Evolutionary conservation across 2,888 invertebrate genomes (phyloP).

Genomic region (Dasysyrphus albostriatus): DNA sequence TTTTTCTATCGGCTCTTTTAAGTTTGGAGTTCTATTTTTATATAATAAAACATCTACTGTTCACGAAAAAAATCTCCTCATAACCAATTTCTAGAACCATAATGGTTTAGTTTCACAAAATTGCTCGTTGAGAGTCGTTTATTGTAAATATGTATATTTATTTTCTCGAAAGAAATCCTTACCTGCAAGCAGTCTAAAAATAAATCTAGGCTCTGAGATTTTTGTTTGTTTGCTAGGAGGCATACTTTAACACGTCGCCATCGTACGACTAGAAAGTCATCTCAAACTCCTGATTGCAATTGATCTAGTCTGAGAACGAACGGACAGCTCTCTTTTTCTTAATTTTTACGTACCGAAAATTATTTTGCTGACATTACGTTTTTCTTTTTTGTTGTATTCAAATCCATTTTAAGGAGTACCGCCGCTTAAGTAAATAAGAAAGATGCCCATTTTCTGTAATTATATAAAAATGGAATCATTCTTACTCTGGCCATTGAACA

Average conservation of each 20-base stretch:
- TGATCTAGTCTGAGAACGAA: constrained; percentile 36
- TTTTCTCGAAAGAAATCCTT: constrained; percentile 44
- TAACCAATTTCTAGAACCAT: background rate
- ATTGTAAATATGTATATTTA: background rate
- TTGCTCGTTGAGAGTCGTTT: constrained; percentile 20
- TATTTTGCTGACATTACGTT: constrained; percentile 4
- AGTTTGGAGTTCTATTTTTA: background rate
- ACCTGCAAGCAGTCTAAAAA: constrained; percentile 52
- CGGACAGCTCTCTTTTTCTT: constrained; percentile 19
- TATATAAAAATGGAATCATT: constrained; percentile 72
- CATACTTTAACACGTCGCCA: constrained; percentile 11
- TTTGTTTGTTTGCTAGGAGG: constrained; percentile 41
- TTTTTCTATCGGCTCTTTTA: background rate
- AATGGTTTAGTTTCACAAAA: background rate
- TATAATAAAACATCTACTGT: background rate
- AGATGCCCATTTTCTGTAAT: constrained; percentile 75
- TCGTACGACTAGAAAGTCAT: constrained; percentile 34
- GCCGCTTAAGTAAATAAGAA: constrained; percentile 74
- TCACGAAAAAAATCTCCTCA: background rate
- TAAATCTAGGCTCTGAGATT: constrained; percentile 42
- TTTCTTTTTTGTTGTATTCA: constrained; percentile 45
- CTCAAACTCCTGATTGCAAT: constrained; percentile 48
- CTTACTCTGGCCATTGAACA: constrained; percentile 59
- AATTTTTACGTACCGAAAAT: constrained; percentile 37
- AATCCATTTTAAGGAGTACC: constrained; percentile 73